phyloP scores from a whole-genome alignment of 2,113 vertebrate species.

The Heliornis fulica region DNA sequence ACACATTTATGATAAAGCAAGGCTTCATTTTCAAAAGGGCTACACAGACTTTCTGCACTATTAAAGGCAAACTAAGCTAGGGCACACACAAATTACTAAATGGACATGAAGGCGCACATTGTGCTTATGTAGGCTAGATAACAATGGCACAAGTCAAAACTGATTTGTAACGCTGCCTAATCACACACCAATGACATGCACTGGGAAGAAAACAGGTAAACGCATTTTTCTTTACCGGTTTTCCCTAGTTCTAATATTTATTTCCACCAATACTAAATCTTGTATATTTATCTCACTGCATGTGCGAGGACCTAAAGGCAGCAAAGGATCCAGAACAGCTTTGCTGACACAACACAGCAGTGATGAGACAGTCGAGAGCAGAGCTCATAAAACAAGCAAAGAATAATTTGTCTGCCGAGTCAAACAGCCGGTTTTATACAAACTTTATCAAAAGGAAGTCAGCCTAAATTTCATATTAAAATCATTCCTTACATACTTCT shows the following conservation, averaged over 20 bases:
- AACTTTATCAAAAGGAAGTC: background rate
- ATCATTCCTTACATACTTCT: background rate
- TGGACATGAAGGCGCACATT: background rate
- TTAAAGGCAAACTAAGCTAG: constrained; percentile 67
- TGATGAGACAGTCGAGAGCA: background rate
- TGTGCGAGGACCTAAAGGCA: background rate
- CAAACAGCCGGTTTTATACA: background rate
- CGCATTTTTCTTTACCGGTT: background rate
- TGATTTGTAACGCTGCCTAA: background rate
- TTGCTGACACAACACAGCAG: background rate
- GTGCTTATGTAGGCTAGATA: background rate
- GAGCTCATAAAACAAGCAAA: background rate
- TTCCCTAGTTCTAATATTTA: background rate
- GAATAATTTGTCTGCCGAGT: background rate
- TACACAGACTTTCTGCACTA: constrained; percentile 63
- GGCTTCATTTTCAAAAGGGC: constrained; percentile 40
- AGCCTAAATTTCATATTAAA: background rate
- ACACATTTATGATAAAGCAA: background rate
- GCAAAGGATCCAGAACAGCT: background rate
- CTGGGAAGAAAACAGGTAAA: background rate
- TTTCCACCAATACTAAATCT: background rate
- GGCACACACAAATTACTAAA: constrained; percentile 33
- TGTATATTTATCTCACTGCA: background rate
- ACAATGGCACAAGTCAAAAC: background rate
- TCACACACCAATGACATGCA: background rate